phyloP scores from a whole-genome alignment of 2,113 vertebrate species.

The Orycteropus afer region DNA sequence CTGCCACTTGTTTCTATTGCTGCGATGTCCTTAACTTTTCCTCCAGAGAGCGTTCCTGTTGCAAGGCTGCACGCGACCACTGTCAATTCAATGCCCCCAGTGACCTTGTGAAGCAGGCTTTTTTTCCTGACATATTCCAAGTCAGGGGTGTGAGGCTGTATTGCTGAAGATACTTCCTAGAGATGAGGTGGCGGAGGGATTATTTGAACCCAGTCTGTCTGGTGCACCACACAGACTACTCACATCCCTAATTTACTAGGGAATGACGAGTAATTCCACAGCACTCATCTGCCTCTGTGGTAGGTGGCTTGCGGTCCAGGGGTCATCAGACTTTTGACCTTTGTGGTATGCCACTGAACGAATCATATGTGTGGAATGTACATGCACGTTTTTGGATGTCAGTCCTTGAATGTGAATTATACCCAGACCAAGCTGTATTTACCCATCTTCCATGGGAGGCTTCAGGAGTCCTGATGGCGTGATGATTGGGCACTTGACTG shows the following conservation, averaged over 20 bases:
- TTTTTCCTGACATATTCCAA: neutral
- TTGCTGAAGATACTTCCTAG: no score
- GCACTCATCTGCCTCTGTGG: neutral
- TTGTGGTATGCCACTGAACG: neutral
- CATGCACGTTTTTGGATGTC: neutral
- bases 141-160: neutral
- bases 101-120: neutral
- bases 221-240: neutral
- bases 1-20: fast-evolving
- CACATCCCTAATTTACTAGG: neutral
- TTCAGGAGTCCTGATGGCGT: no score
- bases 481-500: neutral
- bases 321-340: neutral
- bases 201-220: neutral
- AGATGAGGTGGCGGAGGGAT: neutral
- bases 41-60: neutral
- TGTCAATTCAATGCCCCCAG: neutral
- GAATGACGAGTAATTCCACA: neutral
- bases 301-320: neutral
- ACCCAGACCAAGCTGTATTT: no score
- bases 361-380: neutral
- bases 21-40: neutral
- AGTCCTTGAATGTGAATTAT: neutral
- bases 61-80: fast-evolving
- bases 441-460: no score